phyloP scores from a whole-genome alignment of 2,113 vertebrate species.

The Saguinus midas region DNA sequence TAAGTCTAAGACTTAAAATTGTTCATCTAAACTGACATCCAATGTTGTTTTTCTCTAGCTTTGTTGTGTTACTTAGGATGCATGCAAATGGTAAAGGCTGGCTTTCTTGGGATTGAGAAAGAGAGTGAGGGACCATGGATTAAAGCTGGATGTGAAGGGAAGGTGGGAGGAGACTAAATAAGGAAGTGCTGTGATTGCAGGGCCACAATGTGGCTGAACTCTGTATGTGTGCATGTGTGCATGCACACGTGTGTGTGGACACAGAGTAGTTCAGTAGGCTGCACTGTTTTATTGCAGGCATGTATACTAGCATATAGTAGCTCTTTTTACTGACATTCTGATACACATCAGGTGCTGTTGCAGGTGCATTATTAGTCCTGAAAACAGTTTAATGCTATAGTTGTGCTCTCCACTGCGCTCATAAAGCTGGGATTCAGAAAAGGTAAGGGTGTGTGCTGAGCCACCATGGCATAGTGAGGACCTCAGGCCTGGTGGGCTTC shows the following conservation, averaged over 20 bases:
- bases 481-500: neutral
- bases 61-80: neutral
- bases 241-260: neutral
- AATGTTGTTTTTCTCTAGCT: neutral
- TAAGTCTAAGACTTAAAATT: neutral
- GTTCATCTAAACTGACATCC: neutral
- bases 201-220: neutral
- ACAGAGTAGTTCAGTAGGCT: no score
- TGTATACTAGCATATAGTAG: neutral
- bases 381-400: neutral
- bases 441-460: neutral
- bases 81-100: neutral
- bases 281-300: neutral
- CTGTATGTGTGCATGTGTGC: neutral
- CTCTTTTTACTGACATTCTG: neutral
- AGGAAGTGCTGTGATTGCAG: neutral
- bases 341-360: neutral
- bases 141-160: neutral
- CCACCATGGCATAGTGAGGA: neutral
- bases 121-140: neutral
- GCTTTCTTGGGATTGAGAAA: neutral
- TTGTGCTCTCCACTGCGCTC: rapidly evolving
- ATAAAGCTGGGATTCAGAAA: neutral
- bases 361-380: neutral
- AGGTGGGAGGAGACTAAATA: neutral